phyloP scores from a whole-genome alignment of 2,888 invertebrate species.

The Galeopsomyia nigrocyanea region DNA sequence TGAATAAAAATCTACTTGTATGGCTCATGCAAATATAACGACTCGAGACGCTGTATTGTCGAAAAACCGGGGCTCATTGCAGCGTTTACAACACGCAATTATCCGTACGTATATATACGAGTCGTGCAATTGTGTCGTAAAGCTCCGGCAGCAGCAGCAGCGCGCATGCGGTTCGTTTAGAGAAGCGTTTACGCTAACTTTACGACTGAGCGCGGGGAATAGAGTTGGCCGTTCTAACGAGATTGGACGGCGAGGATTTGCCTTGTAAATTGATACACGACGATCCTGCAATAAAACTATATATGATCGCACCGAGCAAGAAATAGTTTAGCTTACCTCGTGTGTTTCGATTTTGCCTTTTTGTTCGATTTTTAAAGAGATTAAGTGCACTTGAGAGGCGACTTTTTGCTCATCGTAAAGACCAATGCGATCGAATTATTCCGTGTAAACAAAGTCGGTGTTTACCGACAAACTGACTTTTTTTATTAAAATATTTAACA shows the following conservation, averaged over 20 bases:
- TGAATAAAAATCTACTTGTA: neutral
- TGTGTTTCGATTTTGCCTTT: too few species aligned
- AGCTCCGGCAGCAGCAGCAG: slow-evolving; percentile 17
- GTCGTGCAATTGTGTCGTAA: slow-evolving; percentile 11
- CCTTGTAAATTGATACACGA: slow-evolving; percentile 33
- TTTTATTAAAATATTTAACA: too few species aligned
- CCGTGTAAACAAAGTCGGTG: too few species aligned
- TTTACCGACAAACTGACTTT: too few species aligned
- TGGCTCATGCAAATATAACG: too few species aligned
- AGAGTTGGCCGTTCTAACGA: slow-evolving; percentile 7
- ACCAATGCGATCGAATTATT: too few species aligned
- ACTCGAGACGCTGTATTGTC: neutral
- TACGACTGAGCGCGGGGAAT: slow-evolving; percentile 43
- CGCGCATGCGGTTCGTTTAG: slow-evolving; percentile 43
- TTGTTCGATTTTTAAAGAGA: too few species aligned
- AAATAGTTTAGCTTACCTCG: too few species aligned
- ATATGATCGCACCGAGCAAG: too few species aligned
- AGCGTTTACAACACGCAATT: slow-evolving; percentile 39
- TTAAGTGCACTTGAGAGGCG: too few species aligned
- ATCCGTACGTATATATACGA: neutral
- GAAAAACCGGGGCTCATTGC: slow-evolving; percentile 19
- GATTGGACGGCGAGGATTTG: slow-evolving; percentile 23
- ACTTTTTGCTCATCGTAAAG: too few species aligned
- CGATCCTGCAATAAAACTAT: neutral
- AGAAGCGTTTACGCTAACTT: slow-evolving; percentile 49